phyloP scores from a whole-genome alignment of 2,113 vertebrate species.

The Pandion haliaetus region DNA sequence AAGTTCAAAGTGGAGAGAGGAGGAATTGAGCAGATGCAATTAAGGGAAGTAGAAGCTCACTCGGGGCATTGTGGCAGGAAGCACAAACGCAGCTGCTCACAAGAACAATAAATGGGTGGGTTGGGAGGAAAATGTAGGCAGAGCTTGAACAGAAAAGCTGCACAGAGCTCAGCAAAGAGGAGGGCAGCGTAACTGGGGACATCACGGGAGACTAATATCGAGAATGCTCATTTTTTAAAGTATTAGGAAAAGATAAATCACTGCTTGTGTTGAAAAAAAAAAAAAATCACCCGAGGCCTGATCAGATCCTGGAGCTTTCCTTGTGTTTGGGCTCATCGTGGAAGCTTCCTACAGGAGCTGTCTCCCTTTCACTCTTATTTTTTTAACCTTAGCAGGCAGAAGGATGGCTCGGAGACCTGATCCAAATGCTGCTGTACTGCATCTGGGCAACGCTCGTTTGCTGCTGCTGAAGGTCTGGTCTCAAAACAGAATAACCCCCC shows the following conservation, averaged over 20 bases:
- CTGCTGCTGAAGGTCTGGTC: background rate
- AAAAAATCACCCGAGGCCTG: background rate
- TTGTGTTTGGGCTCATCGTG: background rate
- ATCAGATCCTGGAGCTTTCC: background rate
- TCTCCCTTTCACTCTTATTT: background rate
- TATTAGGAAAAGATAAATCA: background rate
- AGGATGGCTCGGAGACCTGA: background rate
- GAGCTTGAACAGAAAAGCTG: background rate
- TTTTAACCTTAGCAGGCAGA: rapidly evolving
- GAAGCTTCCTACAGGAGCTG: background rate
- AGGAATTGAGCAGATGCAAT: background rate
- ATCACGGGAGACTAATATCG: too few relatives aligned
- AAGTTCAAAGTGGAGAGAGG: background rate
- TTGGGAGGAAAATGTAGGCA: background rate
- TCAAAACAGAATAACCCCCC: background rate
- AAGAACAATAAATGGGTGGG: background rate
- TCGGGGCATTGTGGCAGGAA: background rate
- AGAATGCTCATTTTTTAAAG: background rate
- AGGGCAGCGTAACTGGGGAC: background rate
- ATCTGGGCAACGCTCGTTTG: rapidly evolving
- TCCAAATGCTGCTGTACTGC: background rate
- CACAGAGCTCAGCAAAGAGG: background rate
- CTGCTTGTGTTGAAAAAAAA: background rate
- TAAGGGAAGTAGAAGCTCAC: background rate
- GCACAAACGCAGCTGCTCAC: rapidly evolving